Base-by-base conservation (phyloP, 2,113 vertebrate genomes). In the Procavia capensis region DNA sequence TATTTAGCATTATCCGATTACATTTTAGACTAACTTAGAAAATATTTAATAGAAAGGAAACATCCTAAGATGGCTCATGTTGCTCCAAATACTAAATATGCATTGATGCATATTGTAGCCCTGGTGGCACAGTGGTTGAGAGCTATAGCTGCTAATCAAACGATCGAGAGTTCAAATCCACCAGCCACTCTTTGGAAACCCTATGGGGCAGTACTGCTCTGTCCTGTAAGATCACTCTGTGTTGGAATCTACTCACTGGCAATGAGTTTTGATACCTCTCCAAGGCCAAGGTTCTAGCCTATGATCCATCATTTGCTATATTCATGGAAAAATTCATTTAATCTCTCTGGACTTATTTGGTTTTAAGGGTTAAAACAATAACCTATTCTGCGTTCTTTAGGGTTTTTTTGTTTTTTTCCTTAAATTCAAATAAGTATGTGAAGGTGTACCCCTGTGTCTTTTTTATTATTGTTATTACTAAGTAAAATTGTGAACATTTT, bases 11-110 rank as follows among this genome's bases (percentile, higher is more conserved):
- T 81, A 83, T 76, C 45, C 90, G 31, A 61, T 86, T 70, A n/a
- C 43, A 86, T 43, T 94, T 85, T 82, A 87, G 74, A 84, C 7
- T 79, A 85, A 85, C 22, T 34, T 34, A 50, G 41, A 78, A 85
- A 91, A 85, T 63, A n/a, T 85, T 93, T 43, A 43, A n/a, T 16
- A 83, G 78, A 83, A 66, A 91, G 22, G 4, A 83, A 63, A 75
- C 24, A 66, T 66, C 13, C 8, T 39, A 66, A 59, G 10, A 47
- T 27, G 39, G 8, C 6, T 76, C 9, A 79, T 70, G 50, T 47
- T n/a, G 5, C 47, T 66, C 76, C 16, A 14, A 70, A 50, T 61
- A 41, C 34, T 57, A 64, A 54, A 36, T 72, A n/a, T 19, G 29
- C 2, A 66, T 29, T 66, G 6, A 57, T 82, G 13, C 14, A 6